These are phyloP conservation scores for Sepiola atlantica DNA, from an alignment of 2,888 invertebrate species.

Conservation along the genomic window DNA sequence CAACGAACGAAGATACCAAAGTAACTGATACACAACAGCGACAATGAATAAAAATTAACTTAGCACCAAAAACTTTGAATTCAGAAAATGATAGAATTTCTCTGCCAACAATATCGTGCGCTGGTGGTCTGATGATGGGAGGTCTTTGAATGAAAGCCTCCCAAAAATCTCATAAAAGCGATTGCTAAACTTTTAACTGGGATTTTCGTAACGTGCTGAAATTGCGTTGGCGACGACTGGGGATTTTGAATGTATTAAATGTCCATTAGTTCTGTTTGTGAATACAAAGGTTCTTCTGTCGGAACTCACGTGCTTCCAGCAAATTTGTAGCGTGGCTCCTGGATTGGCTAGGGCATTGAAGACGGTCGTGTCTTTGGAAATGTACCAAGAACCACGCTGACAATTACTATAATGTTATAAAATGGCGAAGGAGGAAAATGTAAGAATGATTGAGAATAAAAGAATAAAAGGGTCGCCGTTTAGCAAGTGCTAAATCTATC, in stretches of 20 bases:
- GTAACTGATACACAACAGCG: neutral
- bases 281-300: neutral
- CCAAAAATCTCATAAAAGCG: neutral
- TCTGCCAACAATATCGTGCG: neutral
- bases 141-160: neutral
- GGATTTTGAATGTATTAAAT: neutral
- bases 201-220: neutral
- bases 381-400: no score
- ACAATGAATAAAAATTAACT: neutral
- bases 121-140: neutral
- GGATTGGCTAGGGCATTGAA: no score
- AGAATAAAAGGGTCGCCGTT: no score
- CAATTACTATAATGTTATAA: no score
- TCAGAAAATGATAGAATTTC: neutral
- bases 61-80: neutral
- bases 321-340: no score
- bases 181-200: neutral
- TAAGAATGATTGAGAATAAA: no score
- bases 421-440: no score
- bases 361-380: no score
- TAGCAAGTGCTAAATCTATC: no score
- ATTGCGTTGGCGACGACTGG: neutral
- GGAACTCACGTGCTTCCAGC: neutral
- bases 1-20: neutral
- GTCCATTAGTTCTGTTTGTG: neutral